A percentile compares a stretch with the other conserved stretches of the same genome.
phyloP scores from a whole-genome alignment of 1,140 invertebrate species.

The Diuraphis noxia region DNA sequence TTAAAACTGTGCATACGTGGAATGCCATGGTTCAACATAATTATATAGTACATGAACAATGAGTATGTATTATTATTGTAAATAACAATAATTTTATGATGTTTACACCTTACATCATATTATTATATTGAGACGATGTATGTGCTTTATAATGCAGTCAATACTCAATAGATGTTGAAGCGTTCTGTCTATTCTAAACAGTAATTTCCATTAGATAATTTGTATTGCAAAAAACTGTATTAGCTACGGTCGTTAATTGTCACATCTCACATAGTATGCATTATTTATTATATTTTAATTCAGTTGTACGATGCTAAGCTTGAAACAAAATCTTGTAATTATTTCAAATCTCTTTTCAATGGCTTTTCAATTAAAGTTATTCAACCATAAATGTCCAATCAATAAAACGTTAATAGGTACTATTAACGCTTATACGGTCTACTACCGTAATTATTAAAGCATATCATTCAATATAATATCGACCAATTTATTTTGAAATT shows the following conservation, averaged over 20 bases:
- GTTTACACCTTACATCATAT: background rate
- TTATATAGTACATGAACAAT: background rate
- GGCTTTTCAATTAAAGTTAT: background rate
- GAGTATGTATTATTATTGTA: background rate
- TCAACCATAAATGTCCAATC: background rate
- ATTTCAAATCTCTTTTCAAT: background rate
- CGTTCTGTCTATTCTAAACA: background rate
- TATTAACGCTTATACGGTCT: background rate
- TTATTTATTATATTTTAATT: conserved; percentile 1
- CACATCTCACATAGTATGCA: background rate
- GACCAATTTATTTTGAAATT: background rate
- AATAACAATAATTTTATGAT: background rate
- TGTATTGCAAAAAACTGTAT: background rate
- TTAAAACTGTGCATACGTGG: background rate
- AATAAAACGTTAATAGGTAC: background rate
- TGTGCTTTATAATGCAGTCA: background rate
- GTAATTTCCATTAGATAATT: background rate
- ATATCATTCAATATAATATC: conserved; percentile 9
- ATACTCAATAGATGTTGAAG: background rate
- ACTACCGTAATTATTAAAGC: background rate
- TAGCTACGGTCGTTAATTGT: background rate
- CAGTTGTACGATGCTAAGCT: background rate
- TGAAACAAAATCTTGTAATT: background rate
- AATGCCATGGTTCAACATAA: background rate
- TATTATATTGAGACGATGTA: background rate